phyloP scores from a whole-genome alignment of 2,888 invertebrate species.

The Priocnemis perturbator region DNA sequence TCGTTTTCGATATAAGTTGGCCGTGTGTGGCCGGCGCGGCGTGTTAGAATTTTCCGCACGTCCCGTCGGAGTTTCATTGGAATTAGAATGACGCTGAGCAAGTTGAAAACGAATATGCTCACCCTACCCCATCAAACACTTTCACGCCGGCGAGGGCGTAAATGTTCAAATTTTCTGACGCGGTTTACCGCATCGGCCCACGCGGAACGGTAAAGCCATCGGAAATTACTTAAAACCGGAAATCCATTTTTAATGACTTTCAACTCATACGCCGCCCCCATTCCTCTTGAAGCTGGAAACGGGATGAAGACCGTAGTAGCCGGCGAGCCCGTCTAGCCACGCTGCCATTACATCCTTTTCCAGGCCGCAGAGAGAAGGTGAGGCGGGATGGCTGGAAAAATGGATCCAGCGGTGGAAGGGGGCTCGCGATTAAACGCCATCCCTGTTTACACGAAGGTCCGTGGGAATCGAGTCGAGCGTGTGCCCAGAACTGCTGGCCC shows the following conservation, averaged over 20 bases:
- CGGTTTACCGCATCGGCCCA: no score
- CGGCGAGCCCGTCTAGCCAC: no score
- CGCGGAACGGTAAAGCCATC: no score
- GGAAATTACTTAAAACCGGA: no score
- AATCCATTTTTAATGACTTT: no score
- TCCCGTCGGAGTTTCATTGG: neutral
- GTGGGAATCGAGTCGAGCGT: constrained; percentile 46
- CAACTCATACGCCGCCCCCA: no score
- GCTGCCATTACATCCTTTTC: no score
- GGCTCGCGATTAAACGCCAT: constrained; percentile 45
- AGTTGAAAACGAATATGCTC: no score
- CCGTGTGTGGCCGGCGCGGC: neutral
- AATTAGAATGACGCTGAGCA: neutral
- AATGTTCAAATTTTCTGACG: no score
- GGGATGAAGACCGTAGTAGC: neutral
- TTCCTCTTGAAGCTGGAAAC: neutral
- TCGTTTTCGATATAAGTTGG: neutral
- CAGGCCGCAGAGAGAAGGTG: constrained; percentile 7
- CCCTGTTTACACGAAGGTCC: constrained; percentile 43
- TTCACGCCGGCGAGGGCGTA: no score
- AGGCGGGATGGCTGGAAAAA: constrained; percentile 3
- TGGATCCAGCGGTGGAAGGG: constrained; percentile 16
- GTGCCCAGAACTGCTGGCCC: neutral
- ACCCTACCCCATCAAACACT: no score
- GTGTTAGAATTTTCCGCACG: neutral